Conservation (phyloP, 2,113 vertebrate genomes). For the Bubo bubo region DNA sequence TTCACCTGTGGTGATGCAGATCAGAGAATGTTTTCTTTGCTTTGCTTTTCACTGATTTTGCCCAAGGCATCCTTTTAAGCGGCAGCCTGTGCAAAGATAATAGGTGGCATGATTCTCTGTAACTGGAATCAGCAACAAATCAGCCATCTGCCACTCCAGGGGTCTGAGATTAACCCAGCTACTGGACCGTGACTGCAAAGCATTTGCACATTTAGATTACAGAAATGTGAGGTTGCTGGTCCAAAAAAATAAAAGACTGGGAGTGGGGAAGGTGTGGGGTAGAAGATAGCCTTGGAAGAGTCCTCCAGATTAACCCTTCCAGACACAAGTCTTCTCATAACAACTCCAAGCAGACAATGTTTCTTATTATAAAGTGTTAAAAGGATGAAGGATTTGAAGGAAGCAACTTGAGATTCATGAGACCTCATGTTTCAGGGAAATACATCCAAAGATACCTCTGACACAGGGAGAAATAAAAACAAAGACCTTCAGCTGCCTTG, state of each 20-base stretch:
- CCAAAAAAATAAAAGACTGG: not conserved
- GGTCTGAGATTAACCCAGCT: constrained; percentile 50
- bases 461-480: not conserved
- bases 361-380: not conserved
- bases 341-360: not conserved
- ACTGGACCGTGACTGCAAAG: constrained; percentile 30
- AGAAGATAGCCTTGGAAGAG: not conserved
- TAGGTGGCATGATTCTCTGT: constrained; percentile 28
- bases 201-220: constrained; percentile 51
- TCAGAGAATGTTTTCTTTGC: not conserved
- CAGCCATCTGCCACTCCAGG: constrained; percentile 56
- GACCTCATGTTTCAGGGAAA: not conserved
- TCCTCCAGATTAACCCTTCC: not conserved
- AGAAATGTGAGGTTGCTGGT: not conserved
- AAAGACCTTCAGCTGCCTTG: not conserved
- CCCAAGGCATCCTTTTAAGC: constrained; percentile 16
- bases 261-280: not conserved
- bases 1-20: not conserved
- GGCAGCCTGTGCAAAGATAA: constrained; percentile 42
- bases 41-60: constrained; percentile 21
- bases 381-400: not conserved
- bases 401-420: not conserved
- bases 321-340: not conserved
- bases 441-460: not conserved
- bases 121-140: constrained; percentile 57